Evolutionary conservation across 1,140 invertebrate genomes (phyloP).

Genomic region (Agrilus planipennis): DNA sequence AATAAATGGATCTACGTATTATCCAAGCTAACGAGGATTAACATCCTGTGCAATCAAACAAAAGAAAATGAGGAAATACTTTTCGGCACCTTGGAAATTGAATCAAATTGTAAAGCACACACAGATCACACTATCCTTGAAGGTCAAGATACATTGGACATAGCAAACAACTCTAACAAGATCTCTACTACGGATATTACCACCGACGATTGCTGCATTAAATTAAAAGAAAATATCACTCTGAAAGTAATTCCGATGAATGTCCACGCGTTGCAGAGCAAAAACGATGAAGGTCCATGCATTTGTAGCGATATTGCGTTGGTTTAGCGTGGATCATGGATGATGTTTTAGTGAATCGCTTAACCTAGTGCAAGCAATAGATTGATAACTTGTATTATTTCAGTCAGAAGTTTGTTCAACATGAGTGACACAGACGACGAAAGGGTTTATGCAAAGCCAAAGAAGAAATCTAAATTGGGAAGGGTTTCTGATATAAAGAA

Average conservation of each 20-base stretch:
- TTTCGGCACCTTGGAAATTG: background rate
- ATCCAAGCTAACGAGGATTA: background rate
- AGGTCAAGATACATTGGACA: background rate
- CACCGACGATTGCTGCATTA: constrained; percentile 2
- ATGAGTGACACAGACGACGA: too few species aligned
- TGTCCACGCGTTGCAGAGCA: too few species aligned
- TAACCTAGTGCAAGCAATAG: too few species aligned
- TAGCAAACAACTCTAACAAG: background rate
- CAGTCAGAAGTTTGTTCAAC: too few species aligned
- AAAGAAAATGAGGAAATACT: background rate
- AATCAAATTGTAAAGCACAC: constrained; percentile 1
- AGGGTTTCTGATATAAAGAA: background rate
- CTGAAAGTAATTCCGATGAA: background rate
- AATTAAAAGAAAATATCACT: background rate
- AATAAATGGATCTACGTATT: constrained; percentile 4
- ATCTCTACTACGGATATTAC: constrained; percentile 7
- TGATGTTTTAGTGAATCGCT: too few species aligned
- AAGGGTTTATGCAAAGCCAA: too few species aligned
- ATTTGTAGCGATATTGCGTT: too few species aligned
- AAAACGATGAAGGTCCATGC: too few species aligned
- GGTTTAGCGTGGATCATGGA: too few species aligned
- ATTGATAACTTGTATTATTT: too few species aligned
- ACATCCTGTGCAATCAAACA: constrained; percentile 1
- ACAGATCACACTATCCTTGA: background rate
- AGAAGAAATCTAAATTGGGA: background rate